Base-by-base conservation (phyloP, 1,140 invertebrate genomes). In the Chrysopa pallens region DNA sequence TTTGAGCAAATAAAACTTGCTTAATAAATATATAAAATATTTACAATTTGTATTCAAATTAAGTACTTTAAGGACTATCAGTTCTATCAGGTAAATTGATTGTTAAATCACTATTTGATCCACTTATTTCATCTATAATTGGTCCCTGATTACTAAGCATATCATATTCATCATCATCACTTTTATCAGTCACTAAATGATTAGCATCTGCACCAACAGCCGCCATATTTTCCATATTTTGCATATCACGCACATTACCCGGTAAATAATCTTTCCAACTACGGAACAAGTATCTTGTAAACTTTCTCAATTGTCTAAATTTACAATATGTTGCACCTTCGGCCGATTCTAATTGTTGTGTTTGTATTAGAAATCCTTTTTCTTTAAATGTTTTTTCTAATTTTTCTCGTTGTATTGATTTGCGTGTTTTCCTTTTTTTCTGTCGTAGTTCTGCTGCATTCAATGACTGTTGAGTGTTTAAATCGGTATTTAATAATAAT, bases 211-310 rank as follows among this genome's bases (percentile, higher is more conserved):
- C 31, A 33, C n/a, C 31, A 1, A 40, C 43, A 11, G 9, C 39
- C n/a, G 46, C 46, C 2, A 40, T 44, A 5, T 42, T 41, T 9
- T 39, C 40, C 28, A 39, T 42, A 8, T 51, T 47, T 28, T 52
- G 52, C 11, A 51, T 39, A 13, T 57, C 57, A 8, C 45, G 53
- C 33, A 85, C 68, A 46, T 83, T 81, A 0, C 80, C 84, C 0
- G 88, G 87, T 13, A 93, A 66, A 58, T 92, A 89, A 58, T 91
- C 84, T 56, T 90, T 90, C 87, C 87, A 93, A 54, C 84, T 89
- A 42, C 88, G 69, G 50, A 91, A 90, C 36, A 92, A 65, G 59
- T 93, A 93, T 27, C 87, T 70, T 0, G 88, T 93, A 52, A 92
- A 92, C 57, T 92, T 93, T 45, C 86, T 68, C 8, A 93, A 61